Percentiles rank a stretch among this genome's conserved stretches.
Conservation (phyloP, 2,888 invertebrate species). For the Chymomyza fuscimana region DNA sequence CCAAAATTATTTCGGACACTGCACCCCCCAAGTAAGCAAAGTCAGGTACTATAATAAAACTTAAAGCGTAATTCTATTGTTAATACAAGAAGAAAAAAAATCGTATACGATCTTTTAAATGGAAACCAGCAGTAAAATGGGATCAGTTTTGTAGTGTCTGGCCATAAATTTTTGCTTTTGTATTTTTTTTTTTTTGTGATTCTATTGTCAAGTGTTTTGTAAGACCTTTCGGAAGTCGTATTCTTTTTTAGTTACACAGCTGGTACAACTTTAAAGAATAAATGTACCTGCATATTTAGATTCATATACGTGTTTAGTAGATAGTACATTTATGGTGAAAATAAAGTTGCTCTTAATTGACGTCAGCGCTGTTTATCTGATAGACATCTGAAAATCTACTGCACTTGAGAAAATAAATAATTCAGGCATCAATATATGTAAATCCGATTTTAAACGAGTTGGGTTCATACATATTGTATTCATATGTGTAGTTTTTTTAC, state of each 20-base stretch:
- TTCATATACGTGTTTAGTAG: not conserved
- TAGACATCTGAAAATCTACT: not conserved
- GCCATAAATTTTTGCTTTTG: not conserved
- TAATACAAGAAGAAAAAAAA: not conserved
- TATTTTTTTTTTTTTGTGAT: not conserved
- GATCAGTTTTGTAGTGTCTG: not conserved
- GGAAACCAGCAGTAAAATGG: not conserved
- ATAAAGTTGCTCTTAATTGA: not conserved
- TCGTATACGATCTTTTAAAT: not conserved
- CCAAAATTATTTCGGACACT: not conserved
- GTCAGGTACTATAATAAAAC: not conserved
- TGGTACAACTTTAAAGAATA: not conserved
- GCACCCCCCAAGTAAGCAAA: not conserved
- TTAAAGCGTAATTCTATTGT: not conserved
- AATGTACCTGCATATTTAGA: not conserved
- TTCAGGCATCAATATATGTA: not conserved
- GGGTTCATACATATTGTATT: too few species aligned
- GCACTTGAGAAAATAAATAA: not conserved
- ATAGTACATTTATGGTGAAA: not conserved
- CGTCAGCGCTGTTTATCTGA: not conserved
- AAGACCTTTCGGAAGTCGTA: not conserved
- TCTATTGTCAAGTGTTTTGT: not conserved
- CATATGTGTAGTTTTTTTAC: too few species aligned
- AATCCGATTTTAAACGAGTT: not conserved
- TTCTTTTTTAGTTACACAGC: not conserved